phyloP scores from a whole-genome alignment of 2,888 invertebrate species.

The Polyommatus icarus region DNA sequence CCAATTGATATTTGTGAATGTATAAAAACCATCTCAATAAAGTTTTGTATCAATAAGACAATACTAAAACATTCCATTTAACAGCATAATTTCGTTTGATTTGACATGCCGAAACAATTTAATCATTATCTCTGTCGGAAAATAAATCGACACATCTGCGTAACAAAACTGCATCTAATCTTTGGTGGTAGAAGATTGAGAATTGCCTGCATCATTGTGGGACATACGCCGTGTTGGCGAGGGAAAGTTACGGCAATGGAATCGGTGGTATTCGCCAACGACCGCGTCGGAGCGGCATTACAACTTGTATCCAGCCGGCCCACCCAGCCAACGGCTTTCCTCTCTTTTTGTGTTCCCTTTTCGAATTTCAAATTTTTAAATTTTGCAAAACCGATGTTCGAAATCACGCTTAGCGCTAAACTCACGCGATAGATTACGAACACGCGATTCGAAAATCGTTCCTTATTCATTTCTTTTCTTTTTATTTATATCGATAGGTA shows the following conservation, averaged over 20 bases:
- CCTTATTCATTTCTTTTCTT: constrained; percentile 12
- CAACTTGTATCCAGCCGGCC: constrained; percentile 62
- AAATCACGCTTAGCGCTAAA: constrained; percentile 45
- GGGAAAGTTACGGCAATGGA: constrained; percentile 63
- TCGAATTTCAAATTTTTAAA: constrained; percentile 58
- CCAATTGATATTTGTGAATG: background rate
- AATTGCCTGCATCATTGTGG: constrained; percentile 44
- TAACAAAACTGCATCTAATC: constrained; percentile 47
- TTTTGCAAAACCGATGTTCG: constrained; percentile 52
- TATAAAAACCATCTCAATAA: background rate
- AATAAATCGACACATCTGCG: constrained; percentile 52
- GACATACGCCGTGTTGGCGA: constrained; percentile 60
- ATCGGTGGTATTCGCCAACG: constrained; percentile 79
- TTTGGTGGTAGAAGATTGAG: constrained; percentile 46
- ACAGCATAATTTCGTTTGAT: constrained; percentile 80
- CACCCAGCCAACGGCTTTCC: constrained; percentile 66
- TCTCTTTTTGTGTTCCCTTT: constrained; percentile 62
- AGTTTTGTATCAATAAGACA: constrained; percentile 56
- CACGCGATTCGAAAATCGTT: constrained; percentile 14
- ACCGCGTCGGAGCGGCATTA: constrained; percentile 65
- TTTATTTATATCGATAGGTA: background rate
- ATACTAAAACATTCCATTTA: constrained; percentile 71
- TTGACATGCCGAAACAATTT: constrained; percentile 80
- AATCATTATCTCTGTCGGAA: constrained; percentile 74
- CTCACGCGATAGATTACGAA: constrained; percentile 51